Percentiles rank a stretch among this genome's conserved stretches.
Conservation (phyloP, 2,113 vertebrate species). For the Chaetura pelagica region DNA sequence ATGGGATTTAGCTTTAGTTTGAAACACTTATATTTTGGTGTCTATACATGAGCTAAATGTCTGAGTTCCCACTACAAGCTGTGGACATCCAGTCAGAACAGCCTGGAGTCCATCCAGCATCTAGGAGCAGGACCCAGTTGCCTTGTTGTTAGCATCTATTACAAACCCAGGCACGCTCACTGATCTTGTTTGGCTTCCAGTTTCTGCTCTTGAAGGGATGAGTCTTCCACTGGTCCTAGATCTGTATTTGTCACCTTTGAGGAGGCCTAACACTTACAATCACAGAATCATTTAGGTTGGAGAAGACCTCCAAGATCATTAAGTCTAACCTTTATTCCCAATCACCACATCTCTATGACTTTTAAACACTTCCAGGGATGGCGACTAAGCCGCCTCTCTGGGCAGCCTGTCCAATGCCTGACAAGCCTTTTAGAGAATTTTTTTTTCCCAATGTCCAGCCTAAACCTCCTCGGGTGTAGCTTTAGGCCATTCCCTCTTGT, state of each 20-base stretch:
- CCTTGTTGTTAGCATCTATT: background rate
- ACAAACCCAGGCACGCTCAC: background rate
- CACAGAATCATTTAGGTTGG: too few species aligned
- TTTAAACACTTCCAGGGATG: too few species aligned
- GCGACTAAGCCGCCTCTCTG: too few species aligned
- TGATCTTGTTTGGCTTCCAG: background rate
- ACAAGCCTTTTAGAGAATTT: too few species aligned
- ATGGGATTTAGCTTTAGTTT: background rate
- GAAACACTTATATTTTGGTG: background rate
- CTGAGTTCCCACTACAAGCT: background rate
- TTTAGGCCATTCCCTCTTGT: too few species aligned
- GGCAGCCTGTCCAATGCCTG: too few species aligned
- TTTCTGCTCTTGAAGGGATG: accelerated
- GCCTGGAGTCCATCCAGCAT: background rate
- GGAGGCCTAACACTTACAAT: background rate
- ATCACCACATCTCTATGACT: too few species aligned
- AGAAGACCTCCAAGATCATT: too few species aligned
- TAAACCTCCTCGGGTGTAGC: too few species aligned
- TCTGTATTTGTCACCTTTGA: background rate
- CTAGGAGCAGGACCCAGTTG: background rate
- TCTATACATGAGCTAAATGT: background rate
- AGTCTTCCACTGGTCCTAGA: accelerated
- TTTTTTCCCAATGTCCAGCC: too few species aligned
- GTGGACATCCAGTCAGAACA: background rate
- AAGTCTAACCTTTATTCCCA: too few species aligned